These are phyloP conservation scores for Philaenus spumarius DNA, from an alignment of 1,140 invertebrate genomes.

Conservation along the genomic window DNA sequence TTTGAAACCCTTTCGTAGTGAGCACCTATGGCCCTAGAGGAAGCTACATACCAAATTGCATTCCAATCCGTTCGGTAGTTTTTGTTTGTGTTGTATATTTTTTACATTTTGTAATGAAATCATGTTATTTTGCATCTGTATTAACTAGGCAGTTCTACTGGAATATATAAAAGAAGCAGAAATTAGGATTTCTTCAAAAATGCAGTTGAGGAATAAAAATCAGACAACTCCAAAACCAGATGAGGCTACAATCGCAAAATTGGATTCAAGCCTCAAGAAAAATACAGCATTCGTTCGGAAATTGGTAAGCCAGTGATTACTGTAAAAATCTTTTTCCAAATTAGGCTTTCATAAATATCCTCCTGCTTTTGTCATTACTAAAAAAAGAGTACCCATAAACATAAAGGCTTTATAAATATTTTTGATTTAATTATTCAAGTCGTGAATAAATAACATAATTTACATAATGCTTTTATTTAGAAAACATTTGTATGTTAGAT, in stretches of 20 bases:
- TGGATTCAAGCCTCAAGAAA: slow-evolving; percentile 95
- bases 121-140: too few relatives aligned
- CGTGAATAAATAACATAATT: too few relatives aligned
- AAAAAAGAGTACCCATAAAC: background rate
- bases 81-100: too few relatives aligned
- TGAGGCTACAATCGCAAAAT: slow-evolving; percentile 72
- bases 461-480: too few relatives aligned
- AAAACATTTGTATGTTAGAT: too few relatives aligned
- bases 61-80: too few relatives aligned
- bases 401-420: too few relatives aligned
- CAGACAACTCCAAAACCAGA: slow-evolving; percentile 33
- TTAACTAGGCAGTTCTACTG: background rate
- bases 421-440: too few relatives aligned
- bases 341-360: background rate
- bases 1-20: too few relatives aligned
- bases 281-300: slow-evolving; percentile 98
- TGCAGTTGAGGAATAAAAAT: background rate
- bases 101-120: too few relatives aligned
- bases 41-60: too few relatives aligned
- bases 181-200: background rate
- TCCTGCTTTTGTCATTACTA: background rate
- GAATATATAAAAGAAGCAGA: slow-evolving; percentile 1
- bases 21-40: too few relatives aligned
- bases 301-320: slow-evolving; percentile 45
- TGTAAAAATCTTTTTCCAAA: background rate